These are phyloP conservation scores for Leistus spinibarbis DNA, from an alignment of 2,888 invertebrate genomes.

Conservation along the genomic window DNA sequence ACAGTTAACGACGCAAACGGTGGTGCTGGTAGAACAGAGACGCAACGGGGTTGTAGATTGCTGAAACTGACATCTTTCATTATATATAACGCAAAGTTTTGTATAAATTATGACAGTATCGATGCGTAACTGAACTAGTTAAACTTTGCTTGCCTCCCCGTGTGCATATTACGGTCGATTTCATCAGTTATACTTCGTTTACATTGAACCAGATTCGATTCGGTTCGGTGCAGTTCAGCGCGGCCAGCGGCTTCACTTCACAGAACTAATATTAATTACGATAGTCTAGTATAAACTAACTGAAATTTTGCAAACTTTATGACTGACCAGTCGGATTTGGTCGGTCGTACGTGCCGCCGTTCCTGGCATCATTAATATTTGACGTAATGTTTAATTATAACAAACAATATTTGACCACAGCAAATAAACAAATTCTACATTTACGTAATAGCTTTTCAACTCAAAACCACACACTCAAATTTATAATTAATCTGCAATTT, in stretches of 20 bases:
- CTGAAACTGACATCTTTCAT: slow-evolving; percentile 3
- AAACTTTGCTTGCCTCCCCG: background rate
- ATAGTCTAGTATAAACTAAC: background rate
- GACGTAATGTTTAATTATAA: background rate
- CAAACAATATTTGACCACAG: background rate
- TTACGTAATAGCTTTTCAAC: too few species aligned
- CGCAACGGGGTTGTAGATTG: background rate
- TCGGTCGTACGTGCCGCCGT: too few species aligned
- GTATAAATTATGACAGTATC: slow-evolving; percentile 5
- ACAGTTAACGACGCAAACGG: background rate
- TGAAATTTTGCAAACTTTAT: background rate
- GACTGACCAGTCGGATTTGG: background rate
- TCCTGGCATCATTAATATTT: background rate
- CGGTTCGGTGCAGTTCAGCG: background rate
- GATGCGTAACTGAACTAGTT: background rate
- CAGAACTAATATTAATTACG: background rate
- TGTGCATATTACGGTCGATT: background rate
- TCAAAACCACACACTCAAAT: too few species aligned
- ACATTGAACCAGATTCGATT: background rate
- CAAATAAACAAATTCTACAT: too few species aligned
- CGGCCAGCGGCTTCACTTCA: background rate
- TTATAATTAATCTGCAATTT: too few species aligned
- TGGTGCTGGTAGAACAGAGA: background rate
- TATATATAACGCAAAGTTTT: background rate
- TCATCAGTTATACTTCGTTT: background rate